Base-by-base conservation (phyloP, 2,113 vertebrate genomes). In the Mesocricetus auratus region DNA sequence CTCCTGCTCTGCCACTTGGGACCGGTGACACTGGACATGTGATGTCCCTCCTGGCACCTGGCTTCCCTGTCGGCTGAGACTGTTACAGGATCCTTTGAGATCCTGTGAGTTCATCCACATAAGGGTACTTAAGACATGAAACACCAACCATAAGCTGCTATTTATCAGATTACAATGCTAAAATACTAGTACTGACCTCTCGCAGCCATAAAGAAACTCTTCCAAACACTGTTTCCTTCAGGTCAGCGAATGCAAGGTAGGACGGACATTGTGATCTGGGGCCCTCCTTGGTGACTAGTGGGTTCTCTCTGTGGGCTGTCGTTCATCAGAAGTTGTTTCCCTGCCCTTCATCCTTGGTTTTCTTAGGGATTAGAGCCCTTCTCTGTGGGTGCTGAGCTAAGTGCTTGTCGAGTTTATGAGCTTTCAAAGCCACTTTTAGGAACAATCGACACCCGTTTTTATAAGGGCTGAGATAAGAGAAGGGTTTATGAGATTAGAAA, bases 321-420 rank as follows among this genome's bases (percentile, higher is more conserved):
- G 36, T 53, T 75, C 81, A 2, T 58, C 73, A 39, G 45, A 85
- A 64, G 83, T 13, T 21, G 29, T 92, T 88, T 71, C 92, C 53
- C 26, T 1, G 1, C n/a, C 74, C 75, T 50, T 53, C 45, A 21
- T 36, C 85, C 75, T 31, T 42, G 36, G 81, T 69, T 92, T 93
- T 73, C 95, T 77, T 89, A 36, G 69, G 97, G 95, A 94, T 95
- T 94, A 92, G 15, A 68, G 91, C 45, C 71, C 81, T 69, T 95
- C 96, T 90, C 96, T 64, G 64, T 89, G 96, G 92, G 97, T 94
- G 89, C 97, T 75, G 22, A 92, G 64, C 90, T 68, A 73, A 96
- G 94, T 89, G 94, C 96, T 85, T 91, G 96, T 97, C 96, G 96
- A 89, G 50, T 98, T 97, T 97, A 97, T 89, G 94, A 95, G 97